Percentiles rank a stretch among this genome's conserved stretches.
Evolutionary conservation across 2,888 invertebrate genomes (phyloP).

Genomic region (Apoda limacodes): DNA sequence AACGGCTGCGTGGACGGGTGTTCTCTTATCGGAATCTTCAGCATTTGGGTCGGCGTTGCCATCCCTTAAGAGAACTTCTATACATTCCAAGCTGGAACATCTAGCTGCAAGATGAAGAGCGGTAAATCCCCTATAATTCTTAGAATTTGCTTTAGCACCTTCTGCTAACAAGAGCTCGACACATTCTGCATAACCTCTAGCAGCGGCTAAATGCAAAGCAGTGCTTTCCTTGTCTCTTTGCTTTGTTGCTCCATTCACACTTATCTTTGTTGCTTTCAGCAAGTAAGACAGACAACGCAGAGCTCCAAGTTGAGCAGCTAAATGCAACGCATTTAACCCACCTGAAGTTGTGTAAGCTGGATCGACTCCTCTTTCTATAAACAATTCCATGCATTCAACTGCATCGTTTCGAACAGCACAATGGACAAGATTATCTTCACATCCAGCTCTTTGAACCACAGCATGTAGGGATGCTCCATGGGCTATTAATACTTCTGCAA

Average conservation of each 20-base stretch:
- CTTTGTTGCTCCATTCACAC: constrained; percentile 77
- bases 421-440: constrained; percentile 84
- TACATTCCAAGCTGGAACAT: constrained; percentile 83
- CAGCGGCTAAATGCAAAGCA: constrained; percentile 87
- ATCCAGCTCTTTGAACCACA: constrained; percentile 74
- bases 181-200: constrained; percentile 86
- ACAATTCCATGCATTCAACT: constrained; percentile 79
- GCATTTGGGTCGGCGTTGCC: constrained; percentile 83
- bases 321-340: constrained; percentile 82
- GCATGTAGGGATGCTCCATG: constrained; percentile 76
- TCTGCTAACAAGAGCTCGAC: constrained; percentile 80
- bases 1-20: constrained; percentile 84
- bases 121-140: constrained; percentile 84
- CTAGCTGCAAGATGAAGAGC: constrained; percentile 89
- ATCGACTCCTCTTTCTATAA: constrained; percentile 80
- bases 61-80: constrained; percentile 79
- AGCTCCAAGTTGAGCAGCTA: constrained; percentile 83
- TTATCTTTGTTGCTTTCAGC: constrained; percentile 78
- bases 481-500: constrained; percentile 80
- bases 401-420: constrained; percentile 87
- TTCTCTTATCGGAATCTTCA: constrained; percentile 83
- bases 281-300: constrained; percentile 79
- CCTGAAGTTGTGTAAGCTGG: constrained; percentile 80
- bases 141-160: constrained; percentile 80
- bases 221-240: constrained; percentile 81